Evolutionary conservation across 2,888 invertebrate genomes (phyloP).

Genomic region (Chloroclysta siterata): DNA sequence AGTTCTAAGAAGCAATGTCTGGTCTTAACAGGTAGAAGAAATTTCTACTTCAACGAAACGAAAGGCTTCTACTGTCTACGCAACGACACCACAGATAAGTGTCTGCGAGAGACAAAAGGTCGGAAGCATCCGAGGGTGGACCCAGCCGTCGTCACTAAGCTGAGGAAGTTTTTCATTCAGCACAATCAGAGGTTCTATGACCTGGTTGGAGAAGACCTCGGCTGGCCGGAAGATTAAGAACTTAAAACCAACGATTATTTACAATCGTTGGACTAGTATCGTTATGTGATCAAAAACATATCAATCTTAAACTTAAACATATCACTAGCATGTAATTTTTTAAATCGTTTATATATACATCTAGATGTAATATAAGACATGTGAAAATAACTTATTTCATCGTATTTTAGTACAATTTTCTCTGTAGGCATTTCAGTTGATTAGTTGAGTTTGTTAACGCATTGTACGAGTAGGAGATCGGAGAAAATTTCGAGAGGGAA

Average conservation of each 20-base stretch:
- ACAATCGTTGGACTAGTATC: slow-evolving; percentile 34
- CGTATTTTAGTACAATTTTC: slow-evolving; percentile 37
- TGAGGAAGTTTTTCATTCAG: slow-evolving; percentile 94
- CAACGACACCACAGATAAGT: slow-evolving; percentile 92
- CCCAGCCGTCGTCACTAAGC: slow-evolving; percentile 90
- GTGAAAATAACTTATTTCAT: slow-evolving; percentile 62
- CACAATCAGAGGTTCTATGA: slow-evolving; percentile 97
- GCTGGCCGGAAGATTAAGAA: slow-evolving; percentile 94
- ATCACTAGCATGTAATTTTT: slow-evolving; percentile 77
- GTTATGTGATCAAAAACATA: slow-evolving; percentile 75
- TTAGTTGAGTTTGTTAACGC: slow-evolving; percentile 35
- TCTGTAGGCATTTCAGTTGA: slow-evolving; percentile 40
- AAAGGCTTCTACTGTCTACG: slow-evolving; percentile 98
- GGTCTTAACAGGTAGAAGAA: slow-evolving; percentile 86
- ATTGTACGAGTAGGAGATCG: slow-evolving; percentile 35
- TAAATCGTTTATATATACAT: slow-evolving; percentile 81
- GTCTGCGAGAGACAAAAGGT: slow-evolving; percentile 93
- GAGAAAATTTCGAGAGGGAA: slow-evolving; percentile 43
- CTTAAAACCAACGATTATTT: slow-evolving; percentile 20
- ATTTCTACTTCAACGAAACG: slow-evolving; percentile 98
- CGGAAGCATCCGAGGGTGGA: slow-evolving; percentile 94
- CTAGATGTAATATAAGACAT: slow-evolving; percentile 63
- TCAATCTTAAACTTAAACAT: slow-evolving; percentile 66
- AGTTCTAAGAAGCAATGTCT: slow-evolving; percentile 5
- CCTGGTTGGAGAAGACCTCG: slow-evolving; percentile 95